A percentile compares a stretch with the other conserved stretches of the same genome.
phyloP scores from a whole-genome alignment of 2,888 invertebrate genomes.

The Augochlorella aurata region DNA sequence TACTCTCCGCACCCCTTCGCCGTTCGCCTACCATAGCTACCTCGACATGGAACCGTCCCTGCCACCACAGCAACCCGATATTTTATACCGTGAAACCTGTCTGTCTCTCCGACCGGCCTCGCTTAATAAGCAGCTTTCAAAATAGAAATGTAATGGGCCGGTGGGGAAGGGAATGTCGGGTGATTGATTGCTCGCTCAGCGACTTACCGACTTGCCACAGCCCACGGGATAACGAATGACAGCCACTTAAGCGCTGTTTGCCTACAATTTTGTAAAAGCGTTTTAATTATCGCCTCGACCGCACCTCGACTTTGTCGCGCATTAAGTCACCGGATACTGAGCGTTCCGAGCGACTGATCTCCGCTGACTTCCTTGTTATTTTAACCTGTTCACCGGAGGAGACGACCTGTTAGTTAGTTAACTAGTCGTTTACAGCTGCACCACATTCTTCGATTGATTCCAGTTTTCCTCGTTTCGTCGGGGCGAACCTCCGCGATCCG shows the following conservation, averaged over 20 bases:
- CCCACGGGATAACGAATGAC: constrained; percentile 80
- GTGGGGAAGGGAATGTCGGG: constrained; percentile 70
- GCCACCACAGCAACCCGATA: constrained; percentile 79
- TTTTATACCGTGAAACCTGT: constrained; percentile 82
- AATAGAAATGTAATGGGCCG: constrained; percentile 81
- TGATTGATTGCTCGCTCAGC: constrained; percentile 82
- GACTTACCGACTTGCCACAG: constrained; percentile 80
- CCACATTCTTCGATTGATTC: neutral
- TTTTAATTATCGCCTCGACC: constrained; percentile 78
- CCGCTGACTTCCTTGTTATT: constrained; percentile 41
- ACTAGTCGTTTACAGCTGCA: neutral
- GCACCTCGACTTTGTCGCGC: constrained; percentile 54
- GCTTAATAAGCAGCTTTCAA: constrained; percentile 82
- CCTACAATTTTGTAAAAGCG: constrained; percentile 81
- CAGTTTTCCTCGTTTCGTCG: neutral
- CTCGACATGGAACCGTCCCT: constrained; percentile 70
- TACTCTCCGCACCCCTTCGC: constrained; percentile 48
- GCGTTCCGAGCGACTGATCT: constrained; percentile 56
- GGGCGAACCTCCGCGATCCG: too few relatives aligned
- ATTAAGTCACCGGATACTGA: constrained; percentile 64
- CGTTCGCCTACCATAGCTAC: constrained; percentile 63
- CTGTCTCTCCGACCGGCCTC: constrained; percentile 79
- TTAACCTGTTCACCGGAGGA: constrained; percentile 6
- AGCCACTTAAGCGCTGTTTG: constrained; percentile 82
- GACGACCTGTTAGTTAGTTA: neutral